phyloP scores from a whole-genome alignment of 2,797 vertebrate species.

The Acomys russatus region DNA sequence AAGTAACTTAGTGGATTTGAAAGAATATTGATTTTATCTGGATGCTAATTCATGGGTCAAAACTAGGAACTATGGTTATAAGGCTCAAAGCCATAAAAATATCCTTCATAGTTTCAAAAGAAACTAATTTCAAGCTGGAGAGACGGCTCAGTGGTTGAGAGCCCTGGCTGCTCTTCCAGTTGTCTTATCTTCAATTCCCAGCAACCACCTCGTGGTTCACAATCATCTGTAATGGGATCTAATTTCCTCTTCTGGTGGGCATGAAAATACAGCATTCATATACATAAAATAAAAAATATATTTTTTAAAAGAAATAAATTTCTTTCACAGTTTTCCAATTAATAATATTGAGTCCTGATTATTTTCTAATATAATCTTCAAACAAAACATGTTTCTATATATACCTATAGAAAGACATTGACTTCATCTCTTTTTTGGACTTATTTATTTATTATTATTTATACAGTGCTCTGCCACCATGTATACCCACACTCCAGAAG shows the following conservation, averaged over 20 bases:
- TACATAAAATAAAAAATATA: no score
- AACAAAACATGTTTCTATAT: neutral
- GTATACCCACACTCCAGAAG: no score
- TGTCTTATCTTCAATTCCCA: no score
- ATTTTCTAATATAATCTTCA: constrained; percentile 27
- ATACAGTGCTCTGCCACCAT: no score
- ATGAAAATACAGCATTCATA: no score
- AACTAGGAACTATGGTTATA: neutral
- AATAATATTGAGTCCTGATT: constrained; percentile 26
- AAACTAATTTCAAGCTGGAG: constrained; percentile 15
- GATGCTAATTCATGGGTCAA: constrained; percentile 69
- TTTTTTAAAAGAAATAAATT: constrained; percentile 76
- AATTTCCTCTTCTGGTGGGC: no score
- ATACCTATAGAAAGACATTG: neutral
- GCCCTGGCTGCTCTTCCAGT: no score
- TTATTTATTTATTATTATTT: no score
- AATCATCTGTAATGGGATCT: no score
- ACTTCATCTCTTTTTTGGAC: neutral
- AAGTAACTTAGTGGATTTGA: neutral
- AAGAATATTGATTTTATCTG: constrained; percentile 8
- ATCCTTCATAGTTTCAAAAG: constrained; percentile 74
- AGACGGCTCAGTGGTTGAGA: no score
- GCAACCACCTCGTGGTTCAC: no score
- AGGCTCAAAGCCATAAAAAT: constrained; percentile 71
- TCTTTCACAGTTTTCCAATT: constrained; percentile 70